Evolutionary conservation across 2,113 vertebrate species (phyloP).

Genomic region (Meles meles): DNA sequence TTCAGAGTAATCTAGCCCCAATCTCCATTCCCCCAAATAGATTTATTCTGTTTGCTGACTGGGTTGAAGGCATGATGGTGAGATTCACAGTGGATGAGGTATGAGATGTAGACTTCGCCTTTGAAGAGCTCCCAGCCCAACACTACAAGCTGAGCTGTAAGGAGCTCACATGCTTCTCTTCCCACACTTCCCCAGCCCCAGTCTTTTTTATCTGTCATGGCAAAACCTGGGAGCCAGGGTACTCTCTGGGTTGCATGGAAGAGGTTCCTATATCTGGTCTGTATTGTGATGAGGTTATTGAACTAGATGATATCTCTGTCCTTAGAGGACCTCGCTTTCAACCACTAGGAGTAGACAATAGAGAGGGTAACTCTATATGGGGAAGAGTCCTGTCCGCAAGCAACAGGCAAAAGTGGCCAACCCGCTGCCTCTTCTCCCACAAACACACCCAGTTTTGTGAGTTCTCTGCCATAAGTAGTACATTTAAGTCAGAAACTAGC

Average conservation of each 20-base stretch:
- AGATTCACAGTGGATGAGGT: neutral
- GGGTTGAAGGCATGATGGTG: neutral
- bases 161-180: neutral
- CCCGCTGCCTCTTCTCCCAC: neutral
- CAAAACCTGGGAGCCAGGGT: neutral
- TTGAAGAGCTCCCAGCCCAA: neutral
- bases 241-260: neutral
- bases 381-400: neutral
- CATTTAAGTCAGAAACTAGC: conserved; percentile 5
- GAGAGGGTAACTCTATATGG: neutral
- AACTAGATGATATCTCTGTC: neutral
- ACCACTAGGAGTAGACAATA: neutral
- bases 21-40: neutral
- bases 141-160: neutral
- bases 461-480: neutral
- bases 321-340: neutral
- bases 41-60: neutral
- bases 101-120: neutral
- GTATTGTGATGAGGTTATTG: neutral
- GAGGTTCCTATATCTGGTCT: neutral
- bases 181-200: neutral
- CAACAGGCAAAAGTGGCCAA: neutral
- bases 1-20: neutral
- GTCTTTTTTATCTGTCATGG: neutral
- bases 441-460: neutral